Evolutionary conservation across 2,113 vertebrate genomes (phyloP).

Genomic region (Gambusia affinis): DNA sequence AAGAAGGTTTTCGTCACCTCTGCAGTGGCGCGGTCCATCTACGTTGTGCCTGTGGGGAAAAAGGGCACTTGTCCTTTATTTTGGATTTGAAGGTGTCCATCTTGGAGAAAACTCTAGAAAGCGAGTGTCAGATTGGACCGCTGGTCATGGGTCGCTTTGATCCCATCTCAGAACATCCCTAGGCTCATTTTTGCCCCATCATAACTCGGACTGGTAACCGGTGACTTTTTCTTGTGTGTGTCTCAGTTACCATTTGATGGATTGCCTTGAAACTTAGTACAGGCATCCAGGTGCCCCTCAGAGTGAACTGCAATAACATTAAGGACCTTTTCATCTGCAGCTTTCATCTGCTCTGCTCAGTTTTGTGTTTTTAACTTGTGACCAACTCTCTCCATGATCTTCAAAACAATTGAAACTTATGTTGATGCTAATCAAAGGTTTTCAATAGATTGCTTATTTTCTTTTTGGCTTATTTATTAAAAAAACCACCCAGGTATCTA

Average conservation of each 20-base stretch:
- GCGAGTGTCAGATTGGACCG: not conserved
- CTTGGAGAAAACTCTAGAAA: not conserved
- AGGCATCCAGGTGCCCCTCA: not conserved
- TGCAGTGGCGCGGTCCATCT: constrained; percentile 27
- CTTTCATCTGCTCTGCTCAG: not conserved
- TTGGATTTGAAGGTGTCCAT: constrained; percentile 40
- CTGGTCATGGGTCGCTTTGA: not conserved
- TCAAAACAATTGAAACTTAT: not conserved
- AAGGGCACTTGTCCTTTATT: constrained; percentile 41
- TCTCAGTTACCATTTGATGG: not conserved
- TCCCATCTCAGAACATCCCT: not conserved
- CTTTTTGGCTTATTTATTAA: too few species aligned
- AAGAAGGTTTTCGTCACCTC: constrained; percentile 71
- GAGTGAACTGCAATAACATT: constrained; percentile 1
- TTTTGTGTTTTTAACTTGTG: not conserved
- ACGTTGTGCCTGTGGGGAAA: constrained; percentile 47
- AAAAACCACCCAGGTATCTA: too few species aligned
- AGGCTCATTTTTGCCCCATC: not conserved
- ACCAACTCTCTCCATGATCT: not conserved
- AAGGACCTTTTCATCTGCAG: not conserved
- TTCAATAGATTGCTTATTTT: too few species aligned
- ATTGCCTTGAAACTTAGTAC: not conserved
- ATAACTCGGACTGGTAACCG: not conserved
- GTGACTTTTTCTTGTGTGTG: not conserved
- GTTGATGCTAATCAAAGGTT: too few species aligned